Evolutionary conservation across 1,140 invertebrate species (phyloP).

Genomic region (Lepidotrigona ventralis): DNA sequence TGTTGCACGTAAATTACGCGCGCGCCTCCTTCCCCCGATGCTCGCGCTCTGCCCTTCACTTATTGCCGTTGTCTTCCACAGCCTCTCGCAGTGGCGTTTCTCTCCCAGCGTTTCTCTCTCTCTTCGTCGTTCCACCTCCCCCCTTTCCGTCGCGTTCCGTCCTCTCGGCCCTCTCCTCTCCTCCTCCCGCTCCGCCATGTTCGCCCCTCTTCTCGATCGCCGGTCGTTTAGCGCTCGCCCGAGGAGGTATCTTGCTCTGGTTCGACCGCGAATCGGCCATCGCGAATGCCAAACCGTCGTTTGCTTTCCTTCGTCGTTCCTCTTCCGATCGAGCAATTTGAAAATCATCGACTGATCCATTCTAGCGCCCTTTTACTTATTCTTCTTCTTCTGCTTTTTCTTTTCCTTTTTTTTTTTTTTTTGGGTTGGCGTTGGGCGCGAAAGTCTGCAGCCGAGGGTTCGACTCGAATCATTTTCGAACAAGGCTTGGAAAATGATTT

Average conservation of each 20-base stretch:
- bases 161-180: too few relatives aligned
- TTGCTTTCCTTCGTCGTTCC: constrained; percentile 1
- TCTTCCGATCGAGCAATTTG: constrained; percentile 24
- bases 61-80: constrained; percentile 69
- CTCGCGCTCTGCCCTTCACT: constrained; percentile 64
- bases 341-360: constrained; percentile 56
- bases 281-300: constrained; percentile 16
- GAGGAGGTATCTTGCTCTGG: background rate
- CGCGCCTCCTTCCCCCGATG: constrained; percentile 49
- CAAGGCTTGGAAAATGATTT: constrained; percentile 11
- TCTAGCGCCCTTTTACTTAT: background rate
- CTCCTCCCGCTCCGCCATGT: constrained; percentile 17
- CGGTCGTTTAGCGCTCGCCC: background rate
- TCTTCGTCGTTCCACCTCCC: constrained; percentile 1
- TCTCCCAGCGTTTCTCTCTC: constrained; percentile 17
- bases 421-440: background rate
- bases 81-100: constrained; percentile 42
- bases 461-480: background rate
- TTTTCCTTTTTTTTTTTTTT: background rate
- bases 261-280: constrained; percentile 42
- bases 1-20: constrained; percentile 75
- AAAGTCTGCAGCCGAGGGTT: background rate
- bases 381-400: background rate
- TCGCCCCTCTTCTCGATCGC: constrained; percentile 25
- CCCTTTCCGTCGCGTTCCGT: background rate